Evolutionary conservation across 2,888 invertebrate genomes (phyloP).

Genomic region (Halictus quadricinctus): DNA sequence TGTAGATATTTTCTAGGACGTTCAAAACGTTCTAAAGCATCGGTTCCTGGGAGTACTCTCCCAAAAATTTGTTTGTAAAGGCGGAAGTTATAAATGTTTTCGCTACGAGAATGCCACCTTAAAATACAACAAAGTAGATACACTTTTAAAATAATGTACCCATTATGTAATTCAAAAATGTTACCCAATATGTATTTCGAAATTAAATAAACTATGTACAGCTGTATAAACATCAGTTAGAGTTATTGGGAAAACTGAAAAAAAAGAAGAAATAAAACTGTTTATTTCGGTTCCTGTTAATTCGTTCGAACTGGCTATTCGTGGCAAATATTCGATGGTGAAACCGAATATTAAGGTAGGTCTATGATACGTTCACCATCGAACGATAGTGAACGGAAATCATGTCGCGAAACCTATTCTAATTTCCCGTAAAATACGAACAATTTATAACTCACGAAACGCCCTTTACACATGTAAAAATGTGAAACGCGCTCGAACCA

Average conservation of each 20-base stretch:
- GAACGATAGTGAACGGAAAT: neutral
- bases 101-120: too few relatives aligned
- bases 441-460: neutral
- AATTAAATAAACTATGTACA: constrained; percentile 5
- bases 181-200: neutral
- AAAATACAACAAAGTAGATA: neutral
- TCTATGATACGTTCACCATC: neutral
- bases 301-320: neutral
- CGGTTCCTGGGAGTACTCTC: too few relatives aligned
- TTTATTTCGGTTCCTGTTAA: neutral
- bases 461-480: neutral
- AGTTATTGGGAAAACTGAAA: neutral
- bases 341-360: neutral
- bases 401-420: neutral
- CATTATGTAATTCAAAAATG: neutral
- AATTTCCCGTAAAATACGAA: neutral
- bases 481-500: neutral
- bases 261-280: neutral
- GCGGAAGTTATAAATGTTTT: too few relatives aligned
- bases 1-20: too few relatives aligned
- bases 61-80: too few relatives aligned
- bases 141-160: neutral
- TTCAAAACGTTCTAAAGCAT: too few relatives aligned
- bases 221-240: constrained; percentile 1
- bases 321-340: neutral